phyloP scores from a whole-genome alignment of 2,888 invertebrate species.

The Tetranychus truncatus region DNA sequence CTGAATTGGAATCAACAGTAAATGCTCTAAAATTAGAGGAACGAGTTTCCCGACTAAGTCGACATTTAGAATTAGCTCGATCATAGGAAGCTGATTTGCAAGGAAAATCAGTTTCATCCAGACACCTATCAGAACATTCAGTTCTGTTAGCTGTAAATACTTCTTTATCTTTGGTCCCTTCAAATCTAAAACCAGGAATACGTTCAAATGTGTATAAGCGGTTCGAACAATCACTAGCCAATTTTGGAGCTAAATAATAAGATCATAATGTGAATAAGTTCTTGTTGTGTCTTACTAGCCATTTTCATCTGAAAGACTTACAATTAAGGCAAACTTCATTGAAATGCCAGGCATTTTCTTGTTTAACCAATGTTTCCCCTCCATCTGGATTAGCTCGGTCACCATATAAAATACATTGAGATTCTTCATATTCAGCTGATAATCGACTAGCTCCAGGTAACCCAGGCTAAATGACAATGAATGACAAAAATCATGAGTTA shows the following conservation, averaged over 20 bases:
- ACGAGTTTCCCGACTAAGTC: conserved; percentile 59
- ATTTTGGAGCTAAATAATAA: conserved; percentile 48
- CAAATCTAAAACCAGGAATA: conserved; percentile 36
- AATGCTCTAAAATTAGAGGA: conserved; percentile 65
- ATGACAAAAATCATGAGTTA: background rate
- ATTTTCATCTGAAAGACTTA: conserved; percentile 1
- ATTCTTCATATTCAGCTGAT: conserved; percentile 18
- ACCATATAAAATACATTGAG: conserved; percentile 30
- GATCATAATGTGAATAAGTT: background rate
- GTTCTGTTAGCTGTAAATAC: conserved; percentile 64
- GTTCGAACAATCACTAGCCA: conserved; percentile 71
- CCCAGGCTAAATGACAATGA: too few species aligned
- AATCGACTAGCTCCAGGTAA: background rate
- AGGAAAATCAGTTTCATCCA: conserved; percentile 54
- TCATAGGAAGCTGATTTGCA: conserved; percentile 73
- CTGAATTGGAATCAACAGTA: conserved; percentile 66
- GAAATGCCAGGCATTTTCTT: conserved; percentile 72
- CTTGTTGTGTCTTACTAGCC: background rate
- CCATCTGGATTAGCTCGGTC: conserved; percentile 74
- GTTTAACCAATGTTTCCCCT: conserved; percentile 66
- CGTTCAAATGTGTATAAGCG: conserved; percentile 71
- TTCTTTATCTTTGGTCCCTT: conserved; percentile 43
- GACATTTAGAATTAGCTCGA: conserved; percentile 54
- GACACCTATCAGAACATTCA: conserved; percentile 71
- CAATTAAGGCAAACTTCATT: conserved; percentile 43